Base-by-base conservation (phyloP, 1,140 invertebrate species). In the Trachelipus rathkii region DNA sequence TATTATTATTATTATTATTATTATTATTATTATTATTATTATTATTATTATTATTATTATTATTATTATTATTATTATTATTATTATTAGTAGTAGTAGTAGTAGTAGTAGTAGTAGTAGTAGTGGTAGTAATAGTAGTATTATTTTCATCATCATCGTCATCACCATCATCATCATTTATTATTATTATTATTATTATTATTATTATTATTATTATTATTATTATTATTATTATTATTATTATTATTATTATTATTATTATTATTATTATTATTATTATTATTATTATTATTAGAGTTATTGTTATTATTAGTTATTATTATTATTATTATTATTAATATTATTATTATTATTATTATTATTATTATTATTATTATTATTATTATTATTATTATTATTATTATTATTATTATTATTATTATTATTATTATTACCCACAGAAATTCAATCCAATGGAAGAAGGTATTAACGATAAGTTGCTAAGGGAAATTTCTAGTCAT, bases 331-430 rank as follows among this genome's bases (percentile, higher is more conserved):
- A 60, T 60, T 60, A 60, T 60, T 60, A 60, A 3, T 21, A 60
- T 60, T 60, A 60, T 60, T 60, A 60, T 60, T 60, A 60, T 60
- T 60, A 60, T 60, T 60, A 60, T 60, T 60, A 60, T 60, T 60
- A 60, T 60, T 60, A 60, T 60, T 60, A 60, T 21, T 21, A 15
- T 21, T 60, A 33, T 60, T 60, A 60, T 60, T 60, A 60, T 60
- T 60, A 60, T 60, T 60, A 60, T 21, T 21, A 60, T 60, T 60
- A 60, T 33, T n/a, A 60, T 60, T 60, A 60, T 60, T 60, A 60
- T 60, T 60, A 60, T 21, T 21, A 60, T 60, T 33, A 33, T 33
- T 33, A 33, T 33, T 33, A 33, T 33, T 33, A 33, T 33, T 33
- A 33, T 33, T 33, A 33, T 6, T 33, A 33, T 33, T 33, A 33